Conservation (phyloP, 2,113 vertebrate species). For the Silurus glanis region DNA sequence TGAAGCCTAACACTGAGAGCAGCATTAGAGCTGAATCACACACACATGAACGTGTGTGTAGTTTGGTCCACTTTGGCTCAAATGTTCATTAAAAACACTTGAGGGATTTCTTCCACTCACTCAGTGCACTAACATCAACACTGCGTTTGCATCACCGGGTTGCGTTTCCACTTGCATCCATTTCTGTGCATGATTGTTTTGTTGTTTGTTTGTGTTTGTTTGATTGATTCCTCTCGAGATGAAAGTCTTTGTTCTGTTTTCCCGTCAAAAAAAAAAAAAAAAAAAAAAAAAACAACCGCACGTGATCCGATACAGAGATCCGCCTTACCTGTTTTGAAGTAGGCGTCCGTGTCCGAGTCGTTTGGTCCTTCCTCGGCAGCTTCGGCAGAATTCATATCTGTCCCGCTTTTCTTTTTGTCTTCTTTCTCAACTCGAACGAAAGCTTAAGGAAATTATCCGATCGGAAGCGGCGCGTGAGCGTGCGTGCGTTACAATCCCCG, state of each 20-base stretch:
- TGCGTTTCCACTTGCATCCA: background rate
- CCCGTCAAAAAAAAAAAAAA: background rate
- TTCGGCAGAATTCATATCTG: slow-evolving; percentile 82
- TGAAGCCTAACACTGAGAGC: background rate
- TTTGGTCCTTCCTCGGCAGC: slow-evolving; percentile 82
- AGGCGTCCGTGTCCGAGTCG: slow-evolving; percentile 84
- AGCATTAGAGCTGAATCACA: background rate
- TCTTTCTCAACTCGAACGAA: slow-evolving; percentile 42
- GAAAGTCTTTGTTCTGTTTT: background rate
- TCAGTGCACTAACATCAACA: background rate
- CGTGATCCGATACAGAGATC: background rate
- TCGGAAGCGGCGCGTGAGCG: slow-evolving; percentile 22
- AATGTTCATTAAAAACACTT: background rate
- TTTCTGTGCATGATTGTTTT: too few species aligned
- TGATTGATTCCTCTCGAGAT: background rate
- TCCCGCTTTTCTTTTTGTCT: slow-evolving; percentile 26
- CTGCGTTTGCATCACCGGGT: background rate
- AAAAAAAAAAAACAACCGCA: background rate
- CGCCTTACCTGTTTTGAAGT: slow-evolving; percentile 84
- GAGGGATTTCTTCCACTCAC: background rate
- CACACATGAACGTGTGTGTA: background rate
- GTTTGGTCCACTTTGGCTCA: background rate
- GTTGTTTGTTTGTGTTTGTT: too few species aligned
- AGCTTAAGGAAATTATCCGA: slow-evolving; percentile 54
- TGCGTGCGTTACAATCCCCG: slow-evolving; percentile 48